Evolutionary conservation across 2,888 invertebrate species (phyloP).

Genomic region (Pheosia tremula): DNA sequence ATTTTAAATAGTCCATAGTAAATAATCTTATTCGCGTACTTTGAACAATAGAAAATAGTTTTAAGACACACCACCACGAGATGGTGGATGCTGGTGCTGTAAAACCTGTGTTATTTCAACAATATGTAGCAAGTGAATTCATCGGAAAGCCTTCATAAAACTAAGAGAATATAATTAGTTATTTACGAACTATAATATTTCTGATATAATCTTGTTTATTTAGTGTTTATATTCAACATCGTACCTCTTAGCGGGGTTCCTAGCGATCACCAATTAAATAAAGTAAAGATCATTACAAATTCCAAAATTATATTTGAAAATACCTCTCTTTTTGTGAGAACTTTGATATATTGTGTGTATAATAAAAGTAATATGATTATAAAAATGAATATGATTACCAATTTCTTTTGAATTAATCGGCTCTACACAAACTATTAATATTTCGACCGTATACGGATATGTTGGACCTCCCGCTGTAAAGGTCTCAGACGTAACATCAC

Average conservation of each 20-base stretch:
- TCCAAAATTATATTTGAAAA: conserved; percentile 12
- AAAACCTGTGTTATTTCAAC: not conserved
- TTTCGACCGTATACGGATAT: conserved; percentile 57
- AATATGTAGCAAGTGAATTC: not conserved
- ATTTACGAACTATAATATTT: conserved; percentile 3
- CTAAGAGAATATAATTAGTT: not conserved
- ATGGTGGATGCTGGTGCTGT: not conserved
- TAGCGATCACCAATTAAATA: conserved; percentile 29
- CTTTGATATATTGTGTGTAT: conserved; percentile 42
- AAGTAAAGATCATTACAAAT: conserved; percentile 20
- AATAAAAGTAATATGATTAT: conserved; percentile 51
- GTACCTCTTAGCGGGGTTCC: conserved; percentile 21
- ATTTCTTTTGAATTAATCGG: conserved; percentile 60
- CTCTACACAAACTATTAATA: conserved; percentile 64
- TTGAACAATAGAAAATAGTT: too few relatives aligned
- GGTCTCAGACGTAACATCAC: conserved; percentile 47
- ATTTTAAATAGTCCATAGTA: too few relatives aligned
- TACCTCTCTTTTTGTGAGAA: conserved; percentile 21
- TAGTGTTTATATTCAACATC: conserved; percentile 3
- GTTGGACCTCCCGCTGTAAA: conserved; percentile 67
- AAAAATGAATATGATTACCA: conserved; percentile 57
- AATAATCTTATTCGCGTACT: too few relatives aligned
- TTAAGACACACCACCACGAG: not conserved
- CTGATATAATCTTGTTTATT: conserved; percentile 5
- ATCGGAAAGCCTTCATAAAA: not conserved